Evolutionary conservation across 2,113 vertebrate species (phyloP).

Genomic region (Phocoena sinus): DNA sequence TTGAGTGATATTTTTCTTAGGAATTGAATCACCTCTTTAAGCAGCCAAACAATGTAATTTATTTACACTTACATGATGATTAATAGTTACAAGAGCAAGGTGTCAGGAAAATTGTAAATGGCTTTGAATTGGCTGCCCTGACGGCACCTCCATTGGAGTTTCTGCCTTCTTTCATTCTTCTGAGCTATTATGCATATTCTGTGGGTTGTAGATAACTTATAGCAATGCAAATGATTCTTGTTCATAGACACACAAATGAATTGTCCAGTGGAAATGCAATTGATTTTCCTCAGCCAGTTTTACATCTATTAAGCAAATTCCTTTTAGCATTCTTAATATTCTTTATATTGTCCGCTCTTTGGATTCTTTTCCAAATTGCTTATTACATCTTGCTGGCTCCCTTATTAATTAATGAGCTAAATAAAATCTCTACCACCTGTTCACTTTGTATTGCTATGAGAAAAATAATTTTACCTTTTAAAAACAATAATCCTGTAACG

Average conservation of each 20-base stretch:
- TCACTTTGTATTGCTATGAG: background rate
- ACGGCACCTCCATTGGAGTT: background rate
- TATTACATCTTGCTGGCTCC: background rate
- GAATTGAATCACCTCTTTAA: background rate
- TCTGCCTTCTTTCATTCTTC: background rate
- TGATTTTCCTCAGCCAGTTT: background rate
- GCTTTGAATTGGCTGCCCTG: background rate
- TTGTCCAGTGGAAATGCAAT: background rate
- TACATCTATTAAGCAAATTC: background rate
- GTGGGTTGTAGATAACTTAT: background rate
- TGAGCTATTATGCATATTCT: background rate
- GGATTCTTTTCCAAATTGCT: background rate
- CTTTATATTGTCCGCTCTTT: background rate
- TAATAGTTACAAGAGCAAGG: background rate
- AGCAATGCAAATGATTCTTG: background rate
- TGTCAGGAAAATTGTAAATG: background rate
- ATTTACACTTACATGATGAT: background rate
- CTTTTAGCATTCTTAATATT: background rate
- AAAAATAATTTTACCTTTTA: background rate
- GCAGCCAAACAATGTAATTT: background rate
- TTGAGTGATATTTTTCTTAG: background rate
- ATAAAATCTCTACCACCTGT: background rate
- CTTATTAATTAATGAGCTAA: background rate
- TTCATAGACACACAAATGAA: background rate
- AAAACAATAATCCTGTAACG: background rate